Evolutionary conservation across 2,113 vertebrate genomes (phyloP).

Genomic region (Protobothrops flavoviridis): DNA sequence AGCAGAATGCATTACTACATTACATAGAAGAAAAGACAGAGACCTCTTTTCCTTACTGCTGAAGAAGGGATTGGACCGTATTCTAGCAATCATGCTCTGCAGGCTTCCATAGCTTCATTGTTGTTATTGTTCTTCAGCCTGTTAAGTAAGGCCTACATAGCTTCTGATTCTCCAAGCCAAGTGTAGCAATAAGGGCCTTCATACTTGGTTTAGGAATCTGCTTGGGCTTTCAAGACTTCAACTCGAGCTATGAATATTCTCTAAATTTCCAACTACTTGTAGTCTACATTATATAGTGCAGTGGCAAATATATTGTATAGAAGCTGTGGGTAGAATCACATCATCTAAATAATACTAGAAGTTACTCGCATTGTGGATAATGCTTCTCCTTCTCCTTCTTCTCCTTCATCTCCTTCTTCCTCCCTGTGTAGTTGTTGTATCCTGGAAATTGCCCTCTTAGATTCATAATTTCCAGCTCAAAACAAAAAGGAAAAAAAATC

Average conservation of each 20-base stretch:
- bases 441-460: background rate
- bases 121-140: too few species aligned
- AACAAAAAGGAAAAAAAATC: conserved; percentile 10
- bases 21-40: too few species aligned
- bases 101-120: too few species aligned
- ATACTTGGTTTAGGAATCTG: too few species aligned
- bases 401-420: background rate
- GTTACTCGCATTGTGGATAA: background rate
- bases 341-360: background rate
- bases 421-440: background rate
- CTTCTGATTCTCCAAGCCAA: too few species aligned
- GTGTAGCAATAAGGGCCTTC: too few species aligned
- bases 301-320: background rate
- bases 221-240: too few species aligned
- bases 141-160: too few species aligned
- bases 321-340: background rate
- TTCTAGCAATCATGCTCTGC: too few species aligned
- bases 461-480: background rate
- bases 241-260: background rate
- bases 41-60: too few species aligned
- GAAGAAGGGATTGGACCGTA: too few species aligned
- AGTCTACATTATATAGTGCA: background rate
- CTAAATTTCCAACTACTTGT: background rate
- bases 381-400: background rate
- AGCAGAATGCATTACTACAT: too few species aligned